Evolutionary conservation across 2,888 invertebrate species (phyloP), one percentile per base, ranked within the genome.

Genomic region (Rhynchonema sp.): DNA sequence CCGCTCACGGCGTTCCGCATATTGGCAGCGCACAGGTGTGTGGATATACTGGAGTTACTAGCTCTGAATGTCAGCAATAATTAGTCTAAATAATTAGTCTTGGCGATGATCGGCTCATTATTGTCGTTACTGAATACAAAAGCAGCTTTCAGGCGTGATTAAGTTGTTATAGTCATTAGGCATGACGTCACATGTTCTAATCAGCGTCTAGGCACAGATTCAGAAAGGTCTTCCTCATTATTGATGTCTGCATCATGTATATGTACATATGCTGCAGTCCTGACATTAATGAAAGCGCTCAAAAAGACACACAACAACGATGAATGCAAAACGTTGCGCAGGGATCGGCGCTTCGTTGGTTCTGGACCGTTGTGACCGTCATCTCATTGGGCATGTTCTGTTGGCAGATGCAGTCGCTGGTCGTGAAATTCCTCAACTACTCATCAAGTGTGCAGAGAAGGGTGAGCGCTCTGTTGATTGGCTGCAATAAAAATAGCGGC

Each of bases 1-100:
- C 67, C 2, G 68, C 69, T 30, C 69, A 69, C 61, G 69, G 69
- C 2, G 62, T 69, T 1, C 69, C 69, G 17, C 69, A 69, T 63
- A 67, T 69, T 57, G 69, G 68, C 20, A 63, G 67, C 63, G 68
- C 69, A 1, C n/a, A n/a, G n/a, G n/a, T n/a, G 66, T 67, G 59
- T 62, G 64, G 9, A 59, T 60, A n/a, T 9, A 13, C 46, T 22
- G 22, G 13, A 46, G 22, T 22, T 17, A 46, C 13, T 46, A 13
- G 13, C 46, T 22, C 22, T 17, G 46, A 46, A 46, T 17, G 46
- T 46, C 46, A 22, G 46, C 13, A 46, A 17, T 17, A 46, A 46
- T 22, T 17, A 46, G 13, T 46, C 46, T 17, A 46, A 46, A 17
- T 46, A 22, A 17, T 17, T 13, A 46, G 30, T 66, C 64, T 65